Percentiles rank a stretch among this genome's conserved stretches.
phyloP scores from a whole-genome alignment of 2,797 vertebrate species.

The Catharus ustulatus region DNA sequence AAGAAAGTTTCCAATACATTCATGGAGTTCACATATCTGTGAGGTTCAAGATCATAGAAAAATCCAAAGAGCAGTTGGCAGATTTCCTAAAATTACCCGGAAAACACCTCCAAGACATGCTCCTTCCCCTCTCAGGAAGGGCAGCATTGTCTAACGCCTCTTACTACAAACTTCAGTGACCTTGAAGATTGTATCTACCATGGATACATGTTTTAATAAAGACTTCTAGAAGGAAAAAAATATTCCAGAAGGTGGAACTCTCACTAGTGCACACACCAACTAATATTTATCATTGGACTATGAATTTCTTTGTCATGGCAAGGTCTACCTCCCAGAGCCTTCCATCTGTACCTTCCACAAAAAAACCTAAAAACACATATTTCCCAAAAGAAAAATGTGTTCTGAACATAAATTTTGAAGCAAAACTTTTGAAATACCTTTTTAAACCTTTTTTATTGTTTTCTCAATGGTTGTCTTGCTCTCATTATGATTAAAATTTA shows the following conservation, averaged over 20 bases:
- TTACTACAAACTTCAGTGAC: not conserved
- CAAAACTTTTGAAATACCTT: not conserved
- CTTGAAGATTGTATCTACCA: not conserved
- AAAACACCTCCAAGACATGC: not conserved
- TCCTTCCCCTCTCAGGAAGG: not conserved
- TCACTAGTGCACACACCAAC: no score
- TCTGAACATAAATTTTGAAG: not conserved
- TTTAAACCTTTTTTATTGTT: not conserved
- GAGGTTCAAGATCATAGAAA: not conserved
- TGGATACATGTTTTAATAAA: not conserved
- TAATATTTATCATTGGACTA: rapidly evolving
- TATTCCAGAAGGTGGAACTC: not conserved
- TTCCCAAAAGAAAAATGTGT: not conserved
- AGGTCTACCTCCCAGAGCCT: not conserved
- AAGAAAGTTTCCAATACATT: not conserved
- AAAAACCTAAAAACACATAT: not conserved
- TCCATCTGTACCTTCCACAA: not conserved
- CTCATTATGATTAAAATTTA: not conserved
- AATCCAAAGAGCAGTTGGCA: not conserved
- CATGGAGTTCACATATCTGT: not conserved
- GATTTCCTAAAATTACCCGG: not conserved
- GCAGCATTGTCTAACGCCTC: not conserved
- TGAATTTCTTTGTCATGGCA: not conserved
- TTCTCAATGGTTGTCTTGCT: not conserved
- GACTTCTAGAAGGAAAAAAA: not conserved